phyloP scores from a whole-genome alignment of 2,797 vertebrate species.

The Bucorvus abyssinicus region DNA sequence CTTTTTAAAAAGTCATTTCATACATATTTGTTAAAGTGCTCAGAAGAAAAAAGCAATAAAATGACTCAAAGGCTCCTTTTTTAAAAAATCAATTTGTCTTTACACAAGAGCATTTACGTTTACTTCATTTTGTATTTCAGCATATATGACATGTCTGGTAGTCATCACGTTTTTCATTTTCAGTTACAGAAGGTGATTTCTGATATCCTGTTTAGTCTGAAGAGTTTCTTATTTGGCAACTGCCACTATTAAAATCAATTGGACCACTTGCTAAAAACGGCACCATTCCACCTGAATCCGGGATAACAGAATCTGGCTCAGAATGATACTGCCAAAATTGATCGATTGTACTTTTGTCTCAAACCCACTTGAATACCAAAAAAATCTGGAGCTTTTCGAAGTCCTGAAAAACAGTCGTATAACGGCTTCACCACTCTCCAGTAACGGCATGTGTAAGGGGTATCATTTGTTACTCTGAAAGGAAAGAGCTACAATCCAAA shows the following conservation, averaged over 20 bases:
- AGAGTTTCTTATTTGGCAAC: slow-evolving; percentile 13
- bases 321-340: slow-evolving; percentile 13
- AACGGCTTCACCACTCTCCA: background rate
- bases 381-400: background rate
- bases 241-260: slow-evolving; percentile 19
- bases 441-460: background rate
- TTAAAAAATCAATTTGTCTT: background rate
- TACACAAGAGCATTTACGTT: background rate
- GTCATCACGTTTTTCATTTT: background rate
- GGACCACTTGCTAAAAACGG: background rate
- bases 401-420: background rate
- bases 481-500: background rate
- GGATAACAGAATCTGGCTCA: slow-evolving; percentile 6
- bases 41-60: background rate
- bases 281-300: background rate
- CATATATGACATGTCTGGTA: background rate
- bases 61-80: background rate
- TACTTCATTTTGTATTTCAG: background rate
- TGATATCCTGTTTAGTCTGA: background rate
- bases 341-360: slow-evolving; percentile 16
- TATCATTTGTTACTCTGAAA: background rate
- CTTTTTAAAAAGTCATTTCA: background rate
- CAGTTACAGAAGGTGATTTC: slow-evolving; percentile 6
- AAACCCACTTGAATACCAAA: background rate
- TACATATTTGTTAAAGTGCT: background rate